Base-by-base conservation (phyloP, 2,113 vertebrate genomes). In the Oceanites oceanicus region DNA sequence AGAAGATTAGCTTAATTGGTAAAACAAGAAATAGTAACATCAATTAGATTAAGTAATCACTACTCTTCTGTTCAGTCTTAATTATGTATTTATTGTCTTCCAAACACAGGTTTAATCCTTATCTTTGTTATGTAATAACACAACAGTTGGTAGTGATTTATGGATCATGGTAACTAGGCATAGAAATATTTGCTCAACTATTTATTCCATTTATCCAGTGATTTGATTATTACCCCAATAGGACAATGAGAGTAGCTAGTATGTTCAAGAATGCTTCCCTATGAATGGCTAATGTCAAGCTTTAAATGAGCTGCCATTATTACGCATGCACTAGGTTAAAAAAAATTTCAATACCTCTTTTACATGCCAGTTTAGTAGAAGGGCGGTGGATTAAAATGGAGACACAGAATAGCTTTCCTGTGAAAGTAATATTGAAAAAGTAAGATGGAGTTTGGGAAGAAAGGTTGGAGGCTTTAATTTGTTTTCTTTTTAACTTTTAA, bases 1-100 rank as follows among this genome's bases (percentile, higher is more conserved):
- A 97, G 87, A 30, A 93, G 86, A 55, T 82, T 78, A 91, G 49
- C 62, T 91, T 75, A 75, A 83, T 90, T 94, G 96, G 86, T 95
- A 76, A 85, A 82, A 61, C 55, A 78, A 75, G 68, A 50, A 81
- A 66, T 47, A 78, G 56, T 62, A 44, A 80, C 18, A 23, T 74
- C 78, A 84, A 83, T 81, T 76, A 79, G 61, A 67, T 77, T 62
- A 85, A 76, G 29, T 80, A 83, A 95, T 86, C 40, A 13, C 61
- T 75, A 38, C 12, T 47, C 62, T 86, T 62, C 44, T 82, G 10
- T 68, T 91, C 2, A 3, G 15, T 36, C 34, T 67, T 88, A 90
- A 78, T 91, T 67, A 62, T 55, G 1, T 78, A 11, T 80, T 83
- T 91, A 50, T 81, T 90, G 40, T 27, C 25, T 91, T 89, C 45